Percentiles rank a stretch among this genome's conserved stretches.
phyloP scores from a whole-genome alignment of 2,113 vertebrate species.

The Odocoileus virginianus region DNA sequence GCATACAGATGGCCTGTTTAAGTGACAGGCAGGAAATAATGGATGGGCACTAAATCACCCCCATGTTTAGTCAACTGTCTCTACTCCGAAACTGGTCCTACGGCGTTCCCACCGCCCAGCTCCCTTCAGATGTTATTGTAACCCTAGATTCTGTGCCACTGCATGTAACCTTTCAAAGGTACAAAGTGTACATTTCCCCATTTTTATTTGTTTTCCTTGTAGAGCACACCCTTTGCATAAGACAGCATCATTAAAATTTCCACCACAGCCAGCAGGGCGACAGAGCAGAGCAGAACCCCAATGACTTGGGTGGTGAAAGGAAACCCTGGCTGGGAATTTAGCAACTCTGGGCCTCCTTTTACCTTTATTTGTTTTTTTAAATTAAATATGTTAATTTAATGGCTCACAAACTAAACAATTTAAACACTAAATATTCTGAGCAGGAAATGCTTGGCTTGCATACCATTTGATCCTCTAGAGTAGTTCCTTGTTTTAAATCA shows the following conservation, averaged over 20 bases:
- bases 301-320: not conserved
- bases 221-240: slow-evolving; percentile 77
- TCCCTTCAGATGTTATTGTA: slow-evolving; percentile 89
- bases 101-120: slow-evolving; percentile 81
- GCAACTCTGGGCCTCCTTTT: not conserved
- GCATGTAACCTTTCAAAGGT: slow-evolving; percentile 82
- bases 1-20: slow-evolving; percentile 93
- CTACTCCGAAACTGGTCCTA: slow-evolving; percentile 76
- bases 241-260: slow-evolving; percentile 74
- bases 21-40: slow-evolving; percentile 91
- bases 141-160: slow-evolving; percentile 81
- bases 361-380: slow-evolving; percentile 58
- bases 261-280: slow-evolving; percentile 33
- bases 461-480: slow-evolving; percentile 26
- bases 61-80: slow-evolving; percentile 81
- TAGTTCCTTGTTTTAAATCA: not conserved
- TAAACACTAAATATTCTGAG: slow-evolving; percentile 36
- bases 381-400: slow-evolving; percentile 61
- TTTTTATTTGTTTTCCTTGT: slow-evolving; percentile 82
- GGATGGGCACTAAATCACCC: slow-evolving; percentile 89
- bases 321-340: not conserved
- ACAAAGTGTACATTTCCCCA: slow-evolving; percentile 79
- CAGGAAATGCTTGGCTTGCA: slow-evolving; percentile 51
- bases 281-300: slow-evolving; percentile 64
- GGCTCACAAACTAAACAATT: slow-evolving; percentile 47